phyloP scores from a whole-genome alignment of 2,113 vertebrate species.

The Pteruthius melanotis region DNA sequence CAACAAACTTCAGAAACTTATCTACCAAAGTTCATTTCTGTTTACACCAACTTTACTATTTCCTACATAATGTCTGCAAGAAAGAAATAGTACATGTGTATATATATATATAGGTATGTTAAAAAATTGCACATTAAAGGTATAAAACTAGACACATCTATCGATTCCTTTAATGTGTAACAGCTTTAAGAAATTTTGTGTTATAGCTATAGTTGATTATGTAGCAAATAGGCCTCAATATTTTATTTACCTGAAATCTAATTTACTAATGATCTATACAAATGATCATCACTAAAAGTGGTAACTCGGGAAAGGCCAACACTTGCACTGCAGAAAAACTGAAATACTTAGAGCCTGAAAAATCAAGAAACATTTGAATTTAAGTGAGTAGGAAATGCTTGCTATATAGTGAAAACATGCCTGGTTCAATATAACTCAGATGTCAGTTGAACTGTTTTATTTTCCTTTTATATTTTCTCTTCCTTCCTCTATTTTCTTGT shows the following conservation, averaged over 20 bases:
- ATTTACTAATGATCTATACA: neutral
- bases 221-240: neutral
- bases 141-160: neutral
- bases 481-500: neutral
- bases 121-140: neutral
- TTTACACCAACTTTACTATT: neutral
- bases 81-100: neutral
- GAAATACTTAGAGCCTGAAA: neutral
- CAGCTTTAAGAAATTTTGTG: neutral
- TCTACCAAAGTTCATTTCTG: neutral
- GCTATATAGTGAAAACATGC: neutral
- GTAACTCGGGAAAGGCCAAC: neutral
- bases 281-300: neutral
- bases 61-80: neutral
- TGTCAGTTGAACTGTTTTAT: neutral
- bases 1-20: neutral
- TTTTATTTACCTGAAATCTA: neutral
- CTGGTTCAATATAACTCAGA: conserved; percentile 2
- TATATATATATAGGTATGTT: neutral
- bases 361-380: neutral
- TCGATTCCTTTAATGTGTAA: neutral
- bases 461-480: neutral
- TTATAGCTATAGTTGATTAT: neutral
- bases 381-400: neutral
- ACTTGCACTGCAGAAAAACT: neutral